A percentile compares a stretch with the other conserved stretches of the same genome.
phyloP scores from a whole-genome alignment of 2,113 vertebrate species.

The Odocoileus virginianus region DNA sequence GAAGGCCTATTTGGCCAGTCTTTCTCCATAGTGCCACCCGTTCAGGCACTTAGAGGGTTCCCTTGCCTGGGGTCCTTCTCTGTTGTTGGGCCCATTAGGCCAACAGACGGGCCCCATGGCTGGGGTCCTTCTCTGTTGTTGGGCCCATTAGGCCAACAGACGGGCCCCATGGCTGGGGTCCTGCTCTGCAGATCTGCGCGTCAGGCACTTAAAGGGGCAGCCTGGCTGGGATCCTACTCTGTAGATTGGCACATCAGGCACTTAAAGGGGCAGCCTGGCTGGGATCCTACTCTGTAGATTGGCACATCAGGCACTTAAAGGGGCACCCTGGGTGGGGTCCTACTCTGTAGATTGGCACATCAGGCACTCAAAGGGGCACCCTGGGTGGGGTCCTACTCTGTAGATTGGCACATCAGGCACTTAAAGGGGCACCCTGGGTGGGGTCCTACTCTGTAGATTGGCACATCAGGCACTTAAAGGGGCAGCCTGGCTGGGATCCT shows the following conservation, averaged over 20 bases:
- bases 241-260: background rate
- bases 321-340: background rate
- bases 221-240: background rate
- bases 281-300: background rate
- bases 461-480: background rate
- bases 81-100: background rate
- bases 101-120: background rate
- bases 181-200: rapidly evolving
- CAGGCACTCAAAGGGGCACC: too few relatives aligned
- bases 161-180: background rate
- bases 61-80: too few relatives aligned
- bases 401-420: too few relatives aligned
- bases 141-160: background rate
- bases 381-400: too few relatives aligned
- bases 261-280: too few relatives aligned
- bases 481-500: too few relatives aligned
- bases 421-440: too few relatives aligned
- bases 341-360: background rate
- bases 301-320: rapidly evolving
- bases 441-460: background rate
- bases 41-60: background rate
- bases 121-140: background rate
- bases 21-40: background rate
- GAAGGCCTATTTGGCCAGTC: background rate
- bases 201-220: background rate